phyloP scores from a whole-genome alignment of 2,797 vertebrate species.

The Adrianichthys oophorus region DNA sequence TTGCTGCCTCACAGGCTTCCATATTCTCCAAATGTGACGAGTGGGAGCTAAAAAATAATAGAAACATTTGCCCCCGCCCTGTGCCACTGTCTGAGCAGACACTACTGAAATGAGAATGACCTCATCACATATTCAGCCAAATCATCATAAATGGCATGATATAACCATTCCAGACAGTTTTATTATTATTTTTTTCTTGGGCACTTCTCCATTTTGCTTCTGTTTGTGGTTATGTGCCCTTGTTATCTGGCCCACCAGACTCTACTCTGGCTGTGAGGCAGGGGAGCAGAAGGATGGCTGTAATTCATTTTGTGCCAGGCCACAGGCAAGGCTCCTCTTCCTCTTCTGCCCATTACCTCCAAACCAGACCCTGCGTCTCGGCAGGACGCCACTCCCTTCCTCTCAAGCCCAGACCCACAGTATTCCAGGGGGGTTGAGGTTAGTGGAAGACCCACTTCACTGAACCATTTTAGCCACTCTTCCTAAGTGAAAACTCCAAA shows the following conservation, averaged over 20 bases:
- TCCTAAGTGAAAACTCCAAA: conserved; percentile 33
- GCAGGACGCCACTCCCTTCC: conserved; percentile 51
- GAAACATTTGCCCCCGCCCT: conserved; percentile 30
- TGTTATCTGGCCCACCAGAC: conserved; percentile 74
- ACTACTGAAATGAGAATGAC: conserved; percentile 64
- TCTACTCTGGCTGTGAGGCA: conserved; percentile 60
- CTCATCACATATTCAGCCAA: conserved; percentile 61
- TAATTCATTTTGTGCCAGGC: conserved; percentile 66
- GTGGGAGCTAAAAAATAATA: conserved; percentile 41
- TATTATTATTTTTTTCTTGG: conserved; percentile 36
- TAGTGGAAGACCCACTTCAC: conserved; percentile 58
- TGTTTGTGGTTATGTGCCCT: conserved; percentile 63
- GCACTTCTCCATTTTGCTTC: conserved; percentile 56
- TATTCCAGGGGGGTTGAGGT: conserved; percentile 49
- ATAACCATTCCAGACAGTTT: conserved; percentile 59
- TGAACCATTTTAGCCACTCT: conserved; percentile 35
- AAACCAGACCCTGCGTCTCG: conserved; percentile 62
- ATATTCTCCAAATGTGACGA: conserved; percentile 29
- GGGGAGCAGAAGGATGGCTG: conserved; percentile 71
- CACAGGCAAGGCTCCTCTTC: conserved; percentile 59
- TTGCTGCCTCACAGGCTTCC: conserved; percentile 8
- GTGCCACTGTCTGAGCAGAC: conserved; percentile 42
- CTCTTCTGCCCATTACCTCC: conserved; percentile 60
- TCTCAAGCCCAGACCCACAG: conserved; percentile 39
- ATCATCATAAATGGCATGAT: conserved; percentile 64